Evolutionary conservation across 2,888 invertebrate genomes (phyloP).

Genomic region (Adela reaumurella): DNA sequence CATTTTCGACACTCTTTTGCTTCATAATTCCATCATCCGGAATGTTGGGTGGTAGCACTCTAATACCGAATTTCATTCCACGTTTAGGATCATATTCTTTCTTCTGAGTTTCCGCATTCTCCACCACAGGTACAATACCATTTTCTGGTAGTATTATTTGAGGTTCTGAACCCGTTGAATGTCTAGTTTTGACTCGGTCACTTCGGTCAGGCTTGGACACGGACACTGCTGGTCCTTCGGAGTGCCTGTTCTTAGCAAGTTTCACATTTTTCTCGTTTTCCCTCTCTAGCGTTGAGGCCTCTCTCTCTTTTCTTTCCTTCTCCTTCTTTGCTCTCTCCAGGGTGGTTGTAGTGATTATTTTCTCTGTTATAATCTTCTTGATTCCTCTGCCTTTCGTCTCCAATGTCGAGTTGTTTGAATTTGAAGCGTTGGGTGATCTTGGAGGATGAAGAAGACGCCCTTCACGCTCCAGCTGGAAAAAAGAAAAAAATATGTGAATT

Average conservation of each 20-base stretch:
- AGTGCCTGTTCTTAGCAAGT: constrained; percentile 33
- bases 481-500: constrained; percentile 3
- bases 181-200: constrained; percentile 24
- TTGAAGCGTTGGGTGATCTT: constrained; percentile 38
- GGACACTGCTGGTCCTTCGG: constrained; percentile 23
- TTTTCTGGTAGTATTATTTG: constrained; percentile 43
- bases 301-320: constrained; percentile 33
- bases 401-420: constrained; percentile 44
- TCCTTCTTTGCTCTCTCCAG: constrained; percentile 43
- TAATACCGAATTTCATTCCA: constrained; percentile 65
- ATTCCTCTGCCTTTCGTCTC: constrained; percentile 47
- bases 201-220: constrained; percentile 38
- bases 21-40: constrained; percentile 49
- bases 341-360: constrained; percentile 42
- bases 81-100: constrained; percentile 54
- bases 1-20: constrained; percentile 42
- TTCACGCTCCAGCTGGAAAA: constrained; percentile 47
- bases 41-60: constrained; percentile 59
- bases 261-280: constrained; percentile 49
- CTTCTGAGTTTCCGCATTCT: constrained; percentile 51
- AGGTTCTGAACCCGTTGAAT: constrained; percentile 35
- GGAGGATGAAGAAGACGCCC: constrained; percentile 42
- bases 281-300: constrained; percentile 42
- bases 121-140: constrained; percentile 24
- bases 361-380: constrained; percentile 49